These are phyloP conservation scores for Crenichthys baileyi DNA, from an alignment of 2,797 vertebrate species.

Conservation along the genomic window DNA sequence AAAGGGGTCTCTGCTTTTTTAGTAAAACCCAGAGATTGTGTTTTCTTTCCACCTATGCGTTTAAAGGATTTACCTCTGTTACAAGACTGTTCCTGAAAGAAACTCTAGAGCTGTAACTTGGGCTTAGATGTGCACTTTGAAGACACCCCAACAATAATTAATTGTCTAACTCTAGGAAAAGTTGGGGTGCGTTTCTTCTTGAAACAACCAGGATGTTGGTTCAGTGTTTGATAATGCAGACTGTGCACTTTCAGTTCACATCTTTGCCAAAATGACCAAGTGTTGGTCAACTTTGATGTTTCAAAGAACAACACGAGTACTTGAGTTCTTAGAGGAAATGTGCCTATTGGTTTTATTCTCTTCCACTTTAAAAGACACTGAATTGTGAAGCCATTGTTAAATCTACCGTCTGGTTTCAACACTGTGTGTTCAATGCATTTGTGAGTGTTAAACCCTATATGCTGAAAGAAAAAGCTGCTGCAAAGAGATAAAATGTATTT, in stretches of 20 bases:
- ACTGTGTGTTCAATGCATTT: neutral
- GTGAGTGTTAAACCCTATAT: neutral
- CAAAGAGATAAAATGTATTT: neutral
- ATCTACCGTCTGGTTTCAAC: neutral
- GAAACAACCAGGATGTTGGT: fast-evolving
- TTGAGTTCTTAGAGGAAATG: neutral
- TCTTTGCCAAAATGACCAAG: conserved; percentile 2
- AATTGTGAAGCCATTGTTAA: neutral
- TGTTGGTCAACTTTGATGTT: conserved; percentile 2
- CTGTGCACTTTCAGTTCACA: conserved; percentile 5
- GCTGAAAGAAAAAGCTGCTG: neutral
- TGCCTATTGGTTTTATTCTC: neutral
- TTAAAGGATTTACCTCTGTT: neutral
- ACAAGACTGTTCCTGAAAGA: neutral
- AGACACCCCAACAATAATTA: neutral
- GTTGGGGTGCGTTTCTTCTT: neutral
- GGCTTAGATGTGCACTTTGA: neutral
- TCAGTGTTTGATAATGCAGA: conserved; percentile 1
- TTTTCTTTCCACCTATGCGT: neutral
- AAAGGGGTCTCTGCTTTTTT: neutral
- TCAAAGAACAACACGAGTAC: neutral
- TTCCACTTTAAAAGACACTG: neutral
- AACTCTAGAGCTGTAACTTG: neutral
- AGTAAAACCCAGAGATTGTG: fast-evolving
- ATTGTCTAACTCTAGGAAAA: neutral